phyloP scores from a whole-genome alignment of 2,888 invertebrate species.

The Thera obeliscata region DNA sequence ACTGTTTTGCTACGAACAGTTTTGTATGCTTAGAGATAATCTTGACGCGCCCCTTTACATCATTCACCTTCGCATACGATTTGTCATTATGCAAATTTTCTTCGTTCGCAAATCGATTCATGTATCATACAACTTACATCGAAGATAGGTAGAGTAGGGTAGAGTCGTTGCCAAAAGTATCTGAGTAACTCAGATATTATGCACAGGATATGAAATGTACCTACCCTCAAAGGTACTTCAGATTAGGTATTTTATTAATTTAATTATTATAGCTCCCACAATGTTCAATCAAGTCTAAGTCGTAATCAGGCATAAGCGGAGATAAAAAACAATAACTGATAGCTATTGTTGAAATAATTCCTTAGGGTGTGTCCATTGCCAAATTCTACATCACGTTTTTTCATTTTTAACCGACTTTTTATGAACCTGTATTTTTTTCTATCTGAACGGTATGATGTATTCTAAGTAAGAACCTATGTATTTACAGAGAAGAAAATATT shows the following conservation, averaged over 20 bases:
- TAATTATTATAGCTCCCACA: neutral
- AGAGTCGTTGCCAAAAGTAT: constrained; percentile 3
- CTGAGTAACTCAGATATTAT: constrained; percentile 5
- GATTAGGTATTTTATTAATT: no score
- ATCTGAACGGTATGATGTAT: no score
- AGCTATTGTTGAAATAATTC: no score
- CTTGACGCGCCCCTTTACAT: constrained; percentile 26
- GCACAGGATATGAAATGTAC: neutral
- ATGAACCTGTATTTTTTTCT: no score
- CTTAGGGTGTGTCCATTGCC: no score
- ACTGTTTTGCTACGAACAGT: constrained; percentile 24
- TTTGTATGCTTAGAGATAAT: constrained; percentile 27
- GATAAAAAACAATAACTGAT: no score
- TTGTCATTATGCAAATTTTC: constrained; percentile 35
- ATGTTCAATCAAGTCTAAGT: no score
- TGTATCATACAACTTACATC: neutral
- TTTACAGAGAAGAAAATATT: no score
- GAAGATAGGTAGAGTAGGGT: neutral
- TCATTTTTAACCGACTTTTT: no score
- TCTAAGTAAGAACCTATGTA: no score
- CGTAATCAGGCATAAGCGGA: no score
- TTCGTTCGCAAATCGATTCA: constrained; percentile 18
- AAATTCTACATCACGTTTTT: no score
- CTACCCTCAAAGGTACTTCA: neutral
- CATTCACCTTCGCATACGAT: constrained; percentile 30